Conservation (phyloP, 2,888 invertebrate genomes). For the Tenthredo scrophulariae region DNA sequence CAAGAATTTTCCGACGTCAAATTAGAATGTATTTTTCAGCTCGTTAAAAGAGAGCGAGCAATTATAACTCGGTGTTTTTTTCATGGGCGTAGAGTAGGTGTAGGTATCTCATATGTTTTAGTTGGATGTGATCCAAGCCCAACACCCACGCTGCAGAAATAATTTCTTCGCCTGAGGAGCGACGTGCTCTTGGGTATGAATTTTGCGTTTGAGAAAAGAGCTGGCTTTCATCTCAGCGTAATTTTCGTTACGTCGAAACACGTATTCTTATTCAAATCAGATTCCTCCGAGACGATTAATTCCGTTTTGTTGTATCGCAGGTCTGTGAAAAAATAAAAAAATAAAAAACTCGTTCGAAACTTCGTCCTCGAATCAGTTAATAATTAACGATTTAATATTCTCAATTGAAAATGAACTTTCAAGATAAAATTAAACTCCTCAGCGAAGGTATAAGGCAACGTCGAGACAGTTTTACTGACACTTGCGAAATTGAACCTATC, state of each 20-base stretch:
- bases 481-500: conserved; percentile 35
- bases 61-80: conserved; percentile 29
- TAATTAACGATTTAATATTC: background rate
- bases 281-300: background rate
- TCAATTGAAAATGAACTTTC: background rate
- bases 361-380: background rate
- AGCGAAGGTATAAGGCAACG: too few relatives aligned
- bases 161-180: background rate
- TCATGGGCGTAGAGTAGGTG: background rate
- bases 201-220: background rate
- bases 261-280: background rate
- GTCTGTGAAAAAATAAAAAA: background rate
- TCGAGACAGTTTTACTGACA: conserved; percentile 3
- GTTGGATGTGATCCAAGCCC: conserved; percentile 38
- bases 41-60: conserved; percentile 13
- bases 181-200: background rate
- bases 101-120: background rate
- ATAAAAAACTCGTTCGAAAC: background rate
- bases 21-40: background rate
- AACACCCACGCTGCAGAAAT: conserved; percentile 35
- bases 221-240: background rate
- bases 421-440: background rate
- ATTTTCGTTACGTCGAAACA: background rate
- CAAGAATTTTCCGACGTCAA: background rate
- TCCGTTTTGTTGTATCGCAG: too few relatives aligned